Evolutionary conservation across 2,888 invertebrate species (phyloP).

Genomic region (Opisthograptis luteolata): DNA sequence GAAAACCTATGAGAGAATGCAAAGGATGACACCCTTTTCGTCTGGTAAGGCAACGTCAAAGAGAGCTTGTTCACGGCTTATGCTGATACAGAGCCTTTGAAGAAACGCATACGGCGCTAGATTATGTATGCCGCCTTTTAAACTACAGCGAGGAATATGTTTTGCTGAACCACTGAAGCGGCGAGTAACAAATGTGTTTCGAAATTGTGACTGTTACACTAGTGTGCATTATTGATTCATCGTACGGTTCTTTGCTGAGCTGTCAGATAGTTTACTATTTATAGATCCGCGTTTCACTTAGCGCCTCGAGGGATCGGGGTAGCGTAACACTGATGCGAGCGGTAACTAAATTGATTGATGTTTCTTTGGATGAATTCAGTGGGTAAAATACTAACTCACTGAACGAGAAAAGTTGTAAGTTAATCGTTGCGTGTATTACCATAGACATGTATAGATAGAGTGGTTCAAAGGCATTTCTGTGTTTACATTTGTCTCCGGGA

Average conservation of each 20-base stretch:
- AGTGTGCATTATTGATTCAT: constrained; percentile 39
- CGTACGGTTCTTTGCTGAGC: constrained; percentile 31
- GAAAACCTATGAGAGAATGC: constrained; percentile 52
- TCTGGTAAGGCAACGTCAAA: constrained; percentile 56
- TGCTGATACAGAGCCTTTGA: constrained; percentile 67
- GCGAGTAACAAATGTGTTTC: constrained; percentile 35
- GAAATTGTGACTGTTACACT: constrained; percentile 35
- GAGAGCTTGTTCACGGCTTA: constrained; percentile 59
- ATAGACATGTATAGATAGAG: constrained; percentile 47
- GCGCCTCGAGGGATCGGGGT: constrained; percentile 32
- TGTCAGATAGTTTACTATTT: constrained; percentile 39
- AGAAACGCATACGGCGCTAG: constrained; percentile 56
- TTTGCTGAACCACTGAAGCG: constrained; percentile 41
- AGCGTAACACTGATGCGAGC: constrained; percentile 28
- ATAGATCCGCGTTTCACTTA: constrained; percentile 31
- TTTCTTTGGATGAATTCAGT: constrained; percentile 26
- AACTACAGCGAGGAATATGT: constrained; percentile 50
- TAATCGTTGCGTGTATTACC: constrained; percentile 21
- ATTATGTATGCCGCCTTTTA: constrained; percentile 60
- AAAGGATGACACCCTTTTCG: constrained; percentile 62
- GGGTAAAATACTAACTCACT: constrained; percentile 33
- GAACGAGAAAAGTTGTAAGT: constrained; percentile 30
- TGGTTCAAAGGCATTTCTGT: constrained; percentile 72
- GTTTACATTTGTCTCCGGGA: constrained; percentile 74
- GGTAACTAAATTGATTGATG: constrained; percentile 37